Evolutionary conservation across 1,140 invertebrate species (phyloP).

Genomic region (Trachymyrmex cornetzi): DNA sequence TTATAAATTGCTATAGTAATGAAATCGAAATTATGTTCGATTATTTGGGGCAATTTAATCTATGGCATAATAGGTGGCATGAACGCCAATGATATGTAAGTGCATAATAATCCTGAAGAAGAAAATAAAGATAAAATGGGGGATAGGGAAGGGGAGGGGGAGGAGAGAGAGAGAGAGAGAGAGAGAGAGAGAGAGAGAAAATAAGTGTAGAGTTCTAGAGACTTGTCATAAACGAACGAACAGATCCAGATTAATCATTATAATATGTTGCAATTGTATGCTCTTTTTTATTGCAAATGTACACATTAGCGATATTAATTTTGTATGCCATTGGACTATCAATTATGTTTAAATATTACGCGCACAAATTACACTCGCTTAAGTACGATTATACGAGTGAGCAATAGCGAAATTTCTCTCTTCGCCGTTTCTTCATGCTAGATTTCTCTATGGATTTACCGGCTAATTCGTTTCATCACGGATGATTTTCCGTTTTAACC

Average conservation of each 20-base stretch:
- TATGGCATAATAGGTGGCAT: too few species aligned
- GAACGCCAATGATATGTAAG: neutral
- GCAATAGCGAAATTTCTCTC: neutral
- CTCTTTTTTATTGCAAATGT: neutral
- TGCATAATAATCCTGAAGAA: neutral
- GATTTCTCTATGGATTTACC: slow-evolving; percentile 8
- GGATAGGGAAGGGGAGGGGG: too few species aligned
- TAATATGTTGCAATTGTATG: neutral
- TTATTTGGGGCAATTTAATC: neutral
- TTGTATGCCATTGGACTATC: neutral
- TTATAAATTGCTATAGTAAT: neutral
- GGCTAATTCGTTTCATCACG: slow-evolving; percentile 46
- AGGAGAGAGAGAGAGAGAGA: too few species aligned
- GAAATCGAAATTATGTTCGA: neutral
- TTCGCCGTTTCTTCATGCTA: neutral
- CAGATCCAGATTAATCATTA: slow-evolving; percentile 26
- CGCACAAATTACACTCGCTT: neutral
- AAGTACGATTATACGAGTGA: neutral
- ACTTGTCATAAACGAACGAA: neutral
- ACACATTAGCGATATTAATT: neutral
- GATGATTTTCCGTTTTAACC: slow-evolving; percentile 62
- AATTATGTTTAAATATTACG: neutral
- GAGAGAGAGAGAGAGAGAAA: neutral
- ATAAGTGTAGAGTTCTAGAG: neutral
- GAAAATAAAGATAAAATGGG: neutral